phyloP scores from a whole-genome alignment of 2,113 vertebrate species.

The Leptodactylus fuscus region DNA sequence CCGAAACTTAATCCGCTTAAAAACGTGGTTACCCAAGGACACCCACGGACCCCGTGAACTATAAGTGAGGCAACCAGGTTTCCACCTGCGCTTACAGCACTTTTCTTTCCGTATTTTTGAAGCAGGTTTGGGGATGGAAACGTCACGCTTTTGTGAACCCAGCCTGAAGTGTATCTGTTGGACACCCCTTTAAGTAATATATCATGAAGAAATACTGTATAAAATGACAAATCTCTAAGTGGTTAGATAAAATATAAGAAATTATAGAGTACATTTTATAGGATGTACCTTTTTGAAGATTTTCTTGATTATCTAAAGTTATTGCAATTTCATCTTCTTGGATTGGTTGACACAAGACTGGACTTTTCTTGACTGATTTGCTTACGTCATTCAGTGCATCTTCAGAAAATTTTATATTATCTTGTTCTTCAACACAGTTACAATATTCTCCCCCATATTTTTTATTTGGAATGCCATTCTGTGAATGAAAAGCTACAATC shows the following conservation, averaged over 20 bases:
- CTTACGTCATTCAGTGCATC: slow-evolving; percentile 62
- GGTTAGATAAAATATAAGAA: not conserved
- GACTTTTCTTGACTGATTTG: slow-evolving; percentile 61
- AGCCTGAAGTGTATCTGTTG: too few species aligned
- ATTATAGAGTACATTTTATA: not conserved
- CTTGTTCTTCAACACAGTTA: slow-evolving; percentile 64
- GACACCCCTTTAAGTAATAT: too few species aligned
- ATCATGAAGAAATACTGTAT: too few species aligned
- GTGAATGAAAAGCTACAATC: slow-evolving; percentile 46
- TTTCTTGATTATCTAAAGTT: slow-evolving; percentile 73
- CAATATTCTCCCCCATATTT: slow-evolving; percentile 64
- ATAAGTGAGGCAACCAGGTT: too few species aligned
- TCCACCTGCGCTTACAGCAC: too few species aligned
- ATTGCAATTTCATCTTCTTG: slow-evolving; percentile 73
- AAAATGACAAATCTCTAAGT: not conserved
- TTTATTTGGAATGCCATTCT: slow-evolving; percentile 68
- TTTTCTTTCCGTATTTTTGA: too few species aligned
- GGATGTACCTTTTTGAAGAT: slow-evolving; percentile 76
- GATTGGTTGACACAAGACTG: slow-evolving; percentile 63
- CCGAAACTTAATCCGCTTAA: too few species aligned
- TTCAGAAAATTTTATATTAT: slow-evolving; percentile 66
- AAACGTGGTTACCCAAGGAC: too few species aligned
- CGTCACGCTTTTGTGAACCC: too few species aligned
- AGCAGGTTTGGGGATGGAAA: too few species aligned
- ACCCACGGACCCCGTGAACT: too few species aligned